Evolutionary conservation across 2,113 vertebrate genomes (phyloP).

Genomic region (Sterrhoptilus dennistouni): DNA sequence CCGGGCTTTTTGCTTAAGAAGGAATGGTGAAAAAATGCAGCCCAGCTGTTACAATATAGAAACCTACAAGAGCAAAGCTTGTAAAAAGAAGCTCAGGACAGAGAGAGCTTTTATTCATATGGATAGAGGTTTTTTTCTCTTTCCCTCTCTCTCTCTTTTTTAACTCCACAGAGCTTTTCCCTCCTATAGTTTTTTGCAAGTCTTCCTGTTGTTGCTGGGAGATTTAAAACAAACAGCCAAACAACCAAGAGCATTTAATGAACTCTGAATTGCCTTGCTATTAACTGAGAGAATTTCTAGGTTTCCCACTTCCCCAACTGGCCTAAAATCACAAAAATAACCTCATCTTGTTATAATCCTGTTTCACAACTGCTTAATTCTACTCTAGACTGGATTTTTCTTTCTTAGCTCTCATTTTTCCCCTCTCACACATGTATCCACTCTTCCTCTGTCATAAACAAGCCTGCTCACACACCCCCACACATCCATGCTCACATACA

Average conservation of each 20-base stretch:
- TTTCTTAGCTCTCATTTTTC: slow-evolving; percentile 13
- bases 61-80: neutral
- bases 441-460: slow-evolving; percentile 35
- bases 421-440: slow-evolving; percentile 26
- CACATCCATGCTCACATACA: slow-evolving; percentile 14
- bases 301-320: slow-evolving; percentile 41
- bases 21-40: slow-evolving; percentile 3
- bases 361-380: slow-evolving; percentile 35
- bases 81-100: neutral
- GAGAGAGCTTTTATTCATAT: neutral
- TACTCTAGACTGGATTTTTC: slow-evolving; percentile 38
- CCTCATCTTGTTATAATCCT: slow-evolving; percentile 27
- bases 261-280: slow-evolving; percentile 43
- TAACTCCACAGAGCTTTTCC: neutral
- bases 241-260: slow-evolving; percentile 21
- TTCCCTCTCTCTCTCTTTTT: too few relatives aligned
- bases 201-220: slow-evolving; percentile 52
- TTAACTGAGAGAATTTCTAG: slow-evolving; percentile 50
- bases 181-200: slow-evolving; percentile 14
- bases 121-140: neutral
- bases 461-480: slow-evolving; percentile 35
- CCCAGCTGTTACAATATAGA: slow-evolving; percentile 40
- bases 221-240: slow-evolving; percentile 51
- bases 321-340: slow-evolving; percentile 37
- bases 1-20: slow-evolving; percentile 12